Evolutionary conservation across 2,113 vertebrate species (phyloP).

Genomic region (Ailuropoda melanoleuca): DNA sequence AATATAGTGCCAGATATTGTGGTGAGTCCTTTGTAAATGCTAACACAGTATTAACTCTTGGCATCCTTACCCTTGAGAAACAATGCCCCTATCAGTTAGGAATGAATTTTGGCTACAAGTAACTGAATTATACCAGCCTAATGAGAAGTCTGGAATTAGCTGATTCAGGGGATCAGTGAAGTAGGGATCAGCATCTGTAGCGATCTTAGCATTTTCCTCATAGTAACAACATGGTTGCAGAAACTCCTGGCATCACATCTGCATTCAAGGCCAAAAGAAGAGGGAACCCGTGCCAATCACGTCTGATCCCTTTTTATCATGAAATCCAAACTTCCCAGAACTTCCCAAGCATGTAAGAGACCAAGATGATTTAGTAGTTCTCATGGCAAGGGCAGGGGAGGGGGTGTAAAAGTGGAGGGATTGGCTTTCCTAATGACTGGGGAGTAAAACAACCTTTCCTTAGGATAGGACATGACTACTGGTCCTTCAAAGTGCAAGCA

Average conservation of each 20-base stretch:
- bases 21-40: background rate
- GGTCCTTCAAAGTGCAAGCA: background rate
- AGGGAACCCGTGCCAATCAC: background rate
- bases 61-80: background rate
- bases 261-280: background rate
- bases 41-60: background rate
- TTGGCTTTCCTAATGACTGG: background rate
- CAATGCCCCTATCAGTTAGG: background rate
- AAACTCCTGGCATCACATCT: background rate
- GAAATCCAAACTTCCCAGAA: background rate
- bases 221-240: background rate
- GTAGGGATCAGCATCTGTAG: background rate
- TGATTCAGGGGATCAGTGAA: background rate
- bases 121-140: background rate
- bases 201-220: background rate
- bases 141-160: background rate
- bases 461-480: background rate
- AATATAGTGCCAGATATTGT: background rate
- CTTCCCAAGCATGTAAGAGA: background rate
- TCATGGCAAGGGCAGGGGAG: fast-evolving
- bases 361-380: background rate
- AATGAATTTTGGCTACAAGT: background rate
- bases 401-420: background rate
- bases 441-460: background rate
- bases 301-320: background rate